Conservation (phyloP, 1,140 invertebrate genomes). For the Zaprionus ghesquierei region DNA sequence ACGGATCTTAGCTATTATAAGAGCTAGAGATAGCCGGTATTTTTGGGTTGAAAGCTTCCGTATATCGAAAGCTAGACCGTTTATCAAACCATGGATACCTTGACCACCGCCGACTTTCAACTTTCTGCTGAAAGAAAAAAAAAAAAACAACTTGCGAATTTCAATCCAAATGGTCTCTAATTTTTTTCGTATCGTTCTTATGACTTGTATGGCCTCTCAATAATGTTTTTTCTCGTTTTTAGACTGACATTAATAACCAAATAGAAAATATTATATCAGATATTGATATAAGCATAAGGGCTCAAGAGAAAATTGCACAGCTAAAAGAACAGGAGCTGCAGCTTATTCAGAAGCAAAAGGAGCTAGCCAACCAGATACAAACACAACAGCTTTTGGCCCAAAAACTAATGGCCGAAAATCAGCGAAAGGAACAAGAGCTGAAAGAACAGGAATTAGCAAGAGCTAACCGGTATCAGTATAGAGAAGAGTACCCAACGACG, state of each 20-base stretch:
- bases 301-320: conserved; percentile 66
- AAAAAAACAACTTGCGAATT: no score
- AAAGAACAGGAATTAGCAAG: neutral
- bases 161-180: no score
- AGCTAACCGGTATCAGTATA: conserved; percentile 1
- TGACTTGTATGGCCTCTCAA: neutral
- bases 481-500: neutral
- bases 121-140: no score
- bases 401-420: conserved; percentile 55
- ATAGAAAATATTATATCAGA: conserved; percentile 86
- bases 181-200: neutral
- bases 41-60: no score
- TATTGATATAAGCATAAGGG: conserved; percentile 84
- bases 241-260: conserved; percentile 84
- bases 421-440: conserved; percentile 27
- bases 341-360: conserved; percentile 67
- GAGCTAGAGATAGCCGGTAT: no score
- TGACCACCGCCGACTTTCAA: no score
- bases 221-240: conserved; percentile 22
- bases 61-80: no score
- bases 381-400: conserved; percentile 67
- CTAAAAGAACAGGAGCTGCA: conserved; percentile 64
- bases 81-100: no score
- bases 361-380: conserved; percentile 61
- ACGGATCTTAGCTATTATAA: no score